phyloP scores from a whole-genome alignment of 2,797 vertebrate genomes.

The Lutra lutra region DNA sequence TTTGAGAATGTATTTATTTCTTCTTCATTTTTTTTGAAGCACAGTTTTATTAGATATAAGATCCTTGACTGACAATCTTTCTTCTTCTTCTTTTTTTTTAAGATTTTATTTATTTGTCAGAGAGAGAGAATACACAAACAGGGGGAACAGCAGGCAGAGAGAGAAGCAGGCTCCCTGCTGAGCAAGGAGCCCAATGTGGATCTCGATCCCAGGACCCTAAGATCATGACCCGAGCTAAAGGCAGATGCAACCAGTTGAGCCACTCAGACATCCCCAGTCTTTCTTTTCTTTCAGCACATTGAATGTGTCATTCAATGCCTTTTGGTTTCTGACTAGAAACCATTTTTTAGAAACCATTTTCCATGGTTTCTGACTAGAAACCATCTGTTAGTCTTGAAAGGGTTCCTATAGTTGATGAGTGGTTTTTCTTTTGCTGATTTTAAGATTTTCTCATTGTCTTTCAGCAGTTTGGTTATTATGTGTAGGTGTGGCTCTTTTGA shows the following conservation, averaged over 20 bases:
- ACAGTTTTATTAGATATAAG: background rate
- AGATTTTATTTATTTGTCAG: too few relatives aligned
- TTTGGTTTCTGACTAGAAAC: background rate
- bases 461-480: background rate
- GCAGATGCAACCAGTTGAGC: too few relatives aligned
- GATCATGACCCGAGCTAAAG: too few relatives aligned
- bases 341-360: too few relatives aligned
- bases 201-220: too few relatives aligned
- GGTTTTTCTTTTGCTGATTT: background rate
- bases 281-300: background rate
- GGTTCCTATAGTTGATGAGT: background rate
- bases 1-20: background rate
- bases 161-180: too few relatives aligned
- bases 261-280: background rate
- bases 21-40: background rate
- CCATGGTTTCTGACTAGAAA: background rate
- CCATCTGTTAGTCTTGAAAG: background rate
- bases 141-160: too few relatives aligned
- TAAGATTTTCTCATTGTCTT: background rate
- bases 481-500: background rate
- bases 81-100: background rate
- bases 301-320: background rate
- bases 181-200: too few relatives aligned
- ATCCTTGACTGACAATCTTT: background rate
- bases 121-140: too few relatives aligned